Evolutionary conservation across 2,797 vertebrate species (phyloP), one percentile per base, ranked within the genome.

Genomic region (Sebastes minor): DNA sequence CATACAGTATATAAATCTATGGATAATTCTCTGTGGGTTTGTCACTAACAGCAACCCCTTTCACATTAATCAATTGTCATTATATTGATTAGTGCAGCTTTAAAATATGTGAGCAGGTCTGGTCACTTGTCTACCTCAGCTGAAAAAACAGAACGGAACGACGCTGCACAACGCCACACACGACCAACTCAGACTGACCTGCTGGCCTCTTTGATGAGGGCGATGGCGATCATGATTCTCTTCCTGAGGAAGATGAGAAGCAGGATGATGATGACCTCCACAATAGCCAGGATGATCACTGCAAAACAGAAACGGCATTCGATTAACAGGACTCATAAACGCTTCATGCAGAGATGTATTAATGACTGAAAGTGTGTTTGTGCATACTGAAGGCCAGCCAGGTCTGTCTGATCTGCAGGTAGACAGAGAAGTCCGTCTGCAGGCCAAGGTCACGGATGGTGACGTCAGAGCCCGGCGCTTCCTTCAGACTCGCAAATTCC

Each of bases 161-260:
- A 55, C 4, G 11, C 56, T 18, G 20, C 20, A 13, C 18, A 33
- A 20, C 12, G 10, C 2, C 52, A 27, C 12, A 52, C 32, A 32
- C 2, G 1, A 32, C 9, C 8, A 68, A 27, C 28, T 33, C 14
- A 64, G 14, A 79, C 93, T 20, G 60, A 99, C 98, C 95, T 97
- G 96, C 98, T 99, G 86, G 98, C 96, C 88, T 99, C 98, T 93
- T 97, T 98, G 92, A 99, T 98, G 80, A 99, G 97, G 0, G 97
- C 97, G 2, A 99, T 97, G 77, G 98, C 98, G 0, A 99, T 97
- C 78, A 97, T 82, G 83, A 99, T 95, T 82, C 97, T 96, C 91
- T 99, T 99, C 86, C 98, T 96, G 80, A 99, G 96, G 94, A 99
- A 99, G 92, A 99, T 95, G 88, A 99, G 97, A 8, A 99, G 91